These are phyloP conservation scores for Euzetes globulus DNA, from an alignment of 2,888 invertebrate species.

Conservation along the genomic window DNA sequence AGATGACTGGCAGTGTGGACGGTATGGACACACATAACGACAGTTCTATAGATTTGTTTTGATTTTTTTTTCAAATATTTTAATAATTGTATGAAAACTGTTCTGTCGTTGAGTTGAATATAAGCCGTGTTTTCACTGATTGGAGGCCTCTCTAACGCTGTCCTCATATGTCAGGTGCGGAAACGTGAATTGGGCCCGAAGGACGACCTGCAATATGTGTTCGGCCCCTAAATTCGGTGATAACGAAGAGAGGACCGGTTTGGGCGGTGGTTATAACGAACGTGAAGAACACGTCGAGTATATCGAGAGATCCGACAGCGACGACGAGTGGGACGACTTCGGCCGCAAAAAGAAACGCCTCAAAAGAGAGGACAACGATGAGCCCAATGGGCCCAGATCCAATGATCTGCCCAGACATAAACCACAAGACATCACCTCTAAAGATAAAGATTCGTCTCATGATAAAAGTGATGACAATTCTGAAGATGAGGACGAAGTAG, in stretches of 20 bases:
- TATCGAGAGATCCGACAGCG: slow-evolving; percentile 72
- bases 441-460: slow-evolving; percentile 39
- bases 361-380: slow-evolving; percentile 3
- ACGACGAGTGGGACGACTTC: slow-evolving; percentile 95
- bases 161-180: slow-evolving; percentile 61
- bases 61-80: not conserved
- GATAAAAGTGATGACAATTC: slow-evolving; percentile 55
- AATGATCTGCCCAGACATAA: not conserved
- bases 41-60: not conserved
- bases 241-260: slow-evolving; percentile 64
- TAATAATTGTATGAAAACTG: slow-evolving; percentile 13
- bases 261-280: slow-evolving; percentile 71
- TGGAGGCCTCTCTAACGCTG: not conserved
- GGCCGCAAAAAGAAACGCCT: slow-evolving; percentile 35
- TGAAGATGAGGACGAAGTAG: slow-evolving; percentile 55
- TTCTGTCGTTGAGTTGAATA: not conserved
- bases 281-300: slow-evolving; percentile 85
- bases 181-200: slow-evolving; percentile 98
- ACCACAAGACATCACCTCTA: slow-evolving; percentile 36
- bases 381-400: not conserved
- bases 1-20: slow-evolving; percentile 99
- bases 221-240: slow-evolving; percentile 96
- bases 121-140: not conserved
- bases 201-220: slow-evolving; percentile 95
- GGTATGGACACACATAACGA: slow-evolving; percentile 49